Percentiles rank a stretch among this genome's conserved stretches.
Evolutionary conservation across 2,888 invertebrate species (phyloP).

Genomic region (Eupithecia subumbrata): DNA sequence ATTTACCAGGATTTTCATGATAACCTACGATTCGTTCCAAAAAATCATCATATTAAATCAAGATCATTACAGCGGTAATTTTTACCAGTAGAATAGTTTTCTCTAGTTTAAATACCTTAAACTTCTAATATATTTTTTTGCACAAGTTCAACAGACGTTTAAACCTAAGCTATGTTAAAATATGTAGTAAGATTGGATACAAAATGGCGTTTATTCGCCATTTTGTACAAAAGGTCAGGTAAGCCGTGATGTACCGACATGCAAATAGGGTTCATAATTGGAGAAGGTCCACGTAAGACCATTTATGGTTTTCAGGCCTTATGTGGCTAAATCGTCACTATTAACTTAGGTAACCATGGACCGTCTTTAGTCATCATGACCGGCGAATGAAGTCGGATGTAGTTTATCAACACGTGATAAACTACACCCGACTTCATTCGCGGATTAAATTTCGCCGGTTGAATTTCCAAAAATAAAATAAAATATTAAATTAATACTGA

Average conservation of each 20-base stretch:
- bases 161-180: conserved; percentile 6
- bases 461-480: too few species aligned
- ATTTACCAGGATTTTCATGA: not conserved
- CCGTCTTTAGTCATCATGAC: not conserved
- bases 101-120: not conserved
- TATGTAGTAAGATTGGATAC: conserved; percentile 37
- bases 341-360: not conserved
- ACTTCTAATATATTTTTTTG: not conserved
- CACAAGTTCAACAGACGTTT: conserved; percentile 7
- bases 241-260: conserved; percentile 23
- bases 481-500: not conserved
- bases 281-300: conserved; percentile 17
- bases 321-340: not conserved
- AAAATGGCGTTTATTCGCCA: conserved; percentile 28
- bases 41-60: too few species aligned
- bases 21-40: not conserved
- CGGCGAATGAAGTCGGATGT: not conserved
- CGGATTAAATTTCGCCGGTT: too few species aligned
- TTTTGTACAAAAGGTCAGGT: conserved; percentile 37
- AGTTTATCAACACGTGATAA: too few species aligned
- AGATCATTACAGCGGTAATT: too few species aligned
- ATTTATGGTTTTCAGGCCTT: conserved; percentile 4
- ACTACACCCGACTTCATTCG: too few species aligned
- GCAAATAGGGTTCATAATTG: conserved; percentile 33
- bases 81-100: too few species aligned